These are phyloP conservation scores for Selenia dentaria DNA, from an alignment of 2,888 invertebrate genomes.

Conservation along the genomic window DNA sequence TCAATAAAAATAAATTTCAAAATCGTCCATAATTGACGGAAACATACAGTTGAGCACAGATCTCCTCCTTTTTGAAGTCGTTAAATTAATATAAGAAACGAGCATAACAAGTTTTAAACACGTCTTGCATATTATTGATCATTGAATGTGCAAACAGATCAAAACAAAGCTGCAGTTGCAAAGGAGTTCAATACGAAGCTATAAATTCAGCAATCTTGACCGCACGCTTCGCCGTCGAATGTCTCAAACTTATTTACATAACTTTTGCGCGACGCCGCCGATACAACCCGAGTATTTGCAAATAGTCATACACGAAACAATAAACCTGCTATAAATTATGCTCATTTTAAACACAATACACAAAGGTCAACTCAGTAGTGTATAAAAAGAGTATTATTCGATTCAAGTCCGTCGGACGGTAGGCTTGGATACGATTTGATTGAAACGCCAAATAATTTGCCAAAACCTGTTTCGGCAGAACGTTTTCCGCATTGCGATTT, in stretches of 20 bases:
- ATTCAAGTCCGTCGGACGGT: slow-evolving; percentile 32
- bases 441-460: slow-evolving; percentile 48
- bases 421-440: slow-evolving; percentile 43
- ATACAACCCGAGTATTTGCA: slow-evolving; percentile 26
- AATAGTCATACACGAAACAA: slow-evolving; percentile 31
- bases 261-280: slow-evolving; percentile 27
- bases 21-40: too few species aligned
- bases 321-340: slow-evolving; percentile 30
- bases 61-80: too few species aligned
- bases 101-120: slow-evolving; percentile 5
- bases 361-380: slow-evolving; percentile 32
- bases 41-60: too few species aligned
- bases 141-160: slow-evolving; percentile 26
- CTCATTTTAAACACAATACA: slow-evolving; percentile 29
- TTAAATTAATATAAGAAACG: not conserved
- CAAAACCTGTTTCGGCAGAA: slow-evolving; percentile 38
- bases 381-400: slow-evolving; percentile 35
- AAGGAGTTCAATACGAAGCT: slow-evolving; percentile 26
- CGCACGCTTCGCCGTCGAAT: slow-evolving; percentile 28
- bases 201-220: slow-evolving; percentile 34
- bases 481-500: slow-evolving; percentile 44
- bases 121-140: slow-evolving; percentile 18
- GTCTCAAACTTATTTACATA: slow-evolving; percentile 36
- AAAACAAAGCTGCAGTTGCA: slow-evolving; percentile 24
- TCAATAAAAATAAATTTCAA: too few species aligned